A percentile compares a stretch with the other conserved stretches of the same genome.
phyloP scores from a whole-genome alignment of 1,140 invertebrate species.

The Dolichoris vasculosae region DNA sequence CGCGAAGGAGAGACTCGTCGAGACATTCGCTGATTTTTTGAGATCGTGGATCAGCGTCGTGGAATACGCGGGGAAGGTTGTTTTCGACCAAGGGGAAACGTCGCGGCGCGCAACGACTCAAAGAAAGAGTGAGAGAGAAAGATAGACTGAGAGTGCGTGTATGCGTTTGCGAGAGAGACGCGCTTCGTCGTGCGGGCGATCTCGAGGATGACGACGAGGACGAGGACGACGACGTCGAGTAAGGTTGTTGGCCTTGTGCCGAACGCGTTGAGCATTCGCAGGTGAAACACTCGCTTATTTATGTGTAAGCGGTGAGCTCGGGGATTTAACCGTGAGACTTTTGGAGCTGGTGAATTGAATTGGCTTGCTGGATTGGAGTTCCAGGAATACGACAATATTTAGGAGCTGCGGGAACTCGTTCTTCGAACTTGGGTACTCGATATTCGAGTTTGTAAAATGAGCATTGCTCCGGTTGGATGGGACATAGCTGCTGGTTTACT shows the following conservation, averaged over 20 bases:
- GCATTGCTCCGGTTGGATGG: neutral
- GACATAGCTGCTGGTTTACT: conserved; percentile 1
- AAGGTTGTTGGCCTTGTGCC: neutral
- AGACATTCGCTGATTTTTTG: neutral
- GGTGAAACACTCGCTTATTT: too few species aligned
- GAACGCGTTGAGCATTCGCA: neutral
- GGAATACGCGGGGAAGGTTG: neutral
- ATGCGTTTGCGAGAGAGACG: conserved; percentile 40
- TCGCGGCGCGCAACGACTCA: neutral
- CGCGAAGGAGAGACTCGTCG: neutral
- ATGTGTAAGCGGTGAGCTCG: neutral
- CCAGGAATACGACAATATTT: neutral
- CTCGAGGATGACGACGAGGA: neutral
- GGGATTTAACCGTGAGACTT: neutral
- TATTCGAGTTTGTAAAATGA: conserved; percentile 22
- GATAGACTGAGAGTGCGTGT: conserved; percentile 4
- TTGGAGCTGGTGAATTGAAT: neutral
- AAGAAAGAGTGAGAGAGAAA: conserved; percentile 12
- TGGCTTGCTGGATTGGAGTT: neutral
- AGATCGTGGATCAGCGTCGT: neutral
- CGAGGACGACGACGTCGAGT: neutral
- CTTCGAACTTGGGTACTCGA: too few species aligned
- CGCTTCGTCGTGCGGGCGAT: conserved; percentile 8
- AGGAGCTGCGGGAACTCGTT: neutral
- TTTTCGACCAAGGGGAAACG: neutral